Conservation (phyloP, 2,888 invertebrate genomes). For the Vandiemenella viatica region DNA sequence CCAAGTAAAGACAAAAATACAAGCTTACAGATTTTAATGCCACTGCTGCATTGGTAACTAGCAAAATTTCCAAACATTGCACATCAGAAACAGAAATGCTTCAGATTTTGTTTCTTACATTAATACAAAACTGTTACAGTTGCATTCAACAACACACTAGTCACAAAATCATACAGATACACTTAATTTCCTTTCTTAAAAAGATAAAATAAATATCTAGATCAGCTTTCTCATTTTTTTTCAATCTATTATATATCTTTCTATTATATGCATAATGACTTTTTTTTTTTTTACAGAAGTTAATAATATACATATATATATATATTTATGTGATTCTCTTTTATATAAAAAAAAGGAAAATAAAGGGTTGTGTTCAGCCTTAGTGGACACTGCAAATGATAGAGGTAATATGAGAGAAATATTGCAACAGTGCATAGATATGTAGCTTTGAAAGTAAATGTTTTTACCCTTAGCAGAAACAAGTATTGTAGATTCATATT, state of each 20-base stretch:
- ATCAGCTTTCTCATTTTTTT: slow-evolving; percentile 13
- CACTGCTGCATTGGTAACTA: too few species aligned
- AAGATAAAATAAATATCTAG: slow-evolving; percentile 17
- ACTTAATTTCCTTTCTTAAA: slow-evolving; percentile 1
- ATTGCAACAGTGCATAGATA: too few species aligned
- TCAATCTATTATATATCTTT: slow-evolving; percentile 13
- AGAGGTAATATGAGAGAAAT: too few species aligned
- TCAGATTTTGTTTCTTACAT: slow-evolving; percentile 11
- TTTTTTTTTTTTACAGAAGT: background rate
- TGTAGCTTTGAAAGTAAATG: too few species aligned
- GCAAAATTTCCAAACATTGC: too few species aligned
- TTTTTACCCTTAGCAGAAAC: too few species aligned
- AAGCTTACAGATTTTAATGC: too few species aligned
- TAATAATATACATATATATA: background rate
- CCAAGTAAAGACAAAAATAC: too few species aligned
- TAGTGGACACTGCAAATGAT: too few species aligned
- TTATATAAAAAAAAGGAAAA: background rate
- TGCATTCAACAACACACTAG: background rate
- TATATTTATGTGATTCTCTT: background rate
- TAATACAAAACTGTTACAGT: background rate
- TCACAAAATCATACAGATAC: background rate
- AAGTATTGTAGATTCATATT: too few species aligned
- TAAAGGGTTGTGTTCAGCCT: too few species aligned
- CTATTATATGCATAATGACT: background rate
- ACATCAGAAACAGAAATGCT: slow-evolving; percentile 15